These are phyloP conservation scores for Cordilura impudica DNA, from an alignment of 2,888 invertebrate genomes.

Conservation along the genomic window DNA sequence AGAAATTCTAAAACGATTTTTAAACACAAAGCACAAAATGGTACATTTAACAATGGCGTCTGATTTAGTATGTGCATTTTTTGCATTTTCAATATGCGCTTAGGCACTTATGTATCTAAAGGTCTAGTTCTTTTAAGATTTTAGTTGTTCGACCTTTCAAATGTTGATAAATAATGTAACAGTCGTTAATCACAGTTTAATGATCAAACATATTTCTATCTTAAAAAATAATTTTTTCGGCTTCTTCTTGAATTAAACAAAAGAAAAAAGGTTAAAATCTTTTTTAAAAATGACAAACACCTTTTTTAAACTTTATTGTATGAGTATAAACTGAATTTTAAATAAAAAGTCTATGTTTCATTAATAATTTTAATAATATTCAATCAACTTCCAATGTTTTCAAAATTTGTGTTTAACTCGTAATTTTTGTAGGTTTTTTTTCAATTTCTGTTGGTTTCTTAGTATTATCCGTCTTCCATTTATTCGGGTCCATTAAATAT, in stretches of 20 bases:
- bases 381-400: slow-evolving; percentile 71
- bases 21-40: not conserved
- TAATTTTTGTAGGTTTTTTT: not conserved
- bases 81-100: not conserved
- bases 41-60: not conserved
- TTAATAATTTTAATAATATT: too few relatives aligned
- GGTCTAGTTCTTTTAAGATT: too few relatives aligned
- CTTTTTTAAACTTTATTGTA: too few relatives aligned
- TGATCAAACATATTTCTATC: slow-evolving; percentile 20
- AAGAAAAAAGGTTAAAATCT: too few relatives aligned
- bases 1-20: slow-evolving; percentile 25
- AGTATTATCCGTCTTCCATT: slow-evolving; percentile 78
- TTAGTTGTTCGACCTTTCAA: too few relatives aligned
- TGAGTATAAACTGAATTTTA: not conserved
- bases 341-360: too few relatives aligned
- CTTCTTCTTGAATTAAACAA: too few relatives aligned
- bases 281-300: too few relatives aligned
- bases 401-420: slow-evolving; percentile 58
- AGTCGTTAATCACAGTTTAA: slow-evolving; percentile 38
- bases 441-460: slow-evolving; percentile 64
- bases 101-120: too few relatives aligned
- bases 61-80: slow-evolving; percentile 26
- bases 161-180: not conserved
- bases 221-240: not conserved
- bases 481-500: slow-evolving; percentile 80